These are phyloP conservation scores for Taxidea taxus DNA, from an alignment of 2,113 vertebrate genomes.

Conservation along the genomic window DNA sequence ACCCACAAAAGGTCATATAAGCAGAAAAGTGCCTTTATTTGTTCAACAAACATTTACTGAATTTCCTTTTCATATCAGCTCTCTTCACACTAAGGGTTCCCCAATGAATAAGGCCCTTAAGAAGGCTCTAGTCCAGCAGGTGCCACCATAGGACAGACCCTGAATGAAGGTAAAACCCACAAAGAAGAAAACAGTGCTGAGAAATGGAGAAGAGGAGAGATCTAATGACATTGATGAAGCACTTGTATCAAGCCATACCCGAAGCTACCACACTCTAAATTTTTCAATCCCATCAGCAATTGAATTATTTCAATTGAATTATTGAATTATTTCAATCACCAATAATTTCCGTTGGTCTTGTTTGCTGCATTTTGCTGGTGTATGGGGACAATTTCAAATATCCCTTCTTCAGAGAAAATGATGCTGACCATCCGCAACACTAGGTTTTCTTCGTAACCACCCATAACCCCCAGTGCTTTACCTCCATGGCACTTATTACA, in stretches of 20 bases:
- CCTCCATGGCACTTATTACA: background rate
- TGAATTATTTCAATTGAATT: too few species aligned
- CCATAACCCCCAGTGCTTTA: background rate
- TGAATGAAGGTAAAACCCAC: background rate
- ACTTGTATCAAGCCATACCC: background rate
- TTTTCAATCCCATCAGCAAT: background rate
- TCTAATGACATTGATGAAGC: rapidly evolving
- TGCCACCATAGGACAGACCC: background rate
- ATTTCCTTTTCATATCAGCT: background rate
- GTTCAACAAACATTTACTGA: background rate
- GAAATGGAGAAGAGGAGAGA: background rate
- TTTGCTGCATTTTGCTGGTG: background rate
- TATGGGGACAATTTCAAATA: background rate
- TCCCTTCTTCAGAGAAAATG: background rate
- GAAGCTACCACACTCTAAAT: background rate
- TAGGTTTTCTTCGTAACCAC: background rate
- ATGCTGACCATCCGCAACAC: background rate
- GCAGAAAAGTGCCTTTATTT: background rate
- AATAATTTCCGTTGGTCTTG: background rate
- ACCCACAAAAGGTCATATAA: rapidly evolving
- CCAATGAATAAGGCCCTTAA: background rate
- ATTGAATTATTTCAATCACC: background rate
- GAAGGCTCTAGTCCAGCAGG: background rate
- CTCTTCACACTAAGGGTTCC: background rate
- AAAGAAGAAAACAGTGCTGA: background rate